Base-by-base conservation (phyloP, 1,140 invertebrate genomes). In the Brachionus sp. region DNA sequence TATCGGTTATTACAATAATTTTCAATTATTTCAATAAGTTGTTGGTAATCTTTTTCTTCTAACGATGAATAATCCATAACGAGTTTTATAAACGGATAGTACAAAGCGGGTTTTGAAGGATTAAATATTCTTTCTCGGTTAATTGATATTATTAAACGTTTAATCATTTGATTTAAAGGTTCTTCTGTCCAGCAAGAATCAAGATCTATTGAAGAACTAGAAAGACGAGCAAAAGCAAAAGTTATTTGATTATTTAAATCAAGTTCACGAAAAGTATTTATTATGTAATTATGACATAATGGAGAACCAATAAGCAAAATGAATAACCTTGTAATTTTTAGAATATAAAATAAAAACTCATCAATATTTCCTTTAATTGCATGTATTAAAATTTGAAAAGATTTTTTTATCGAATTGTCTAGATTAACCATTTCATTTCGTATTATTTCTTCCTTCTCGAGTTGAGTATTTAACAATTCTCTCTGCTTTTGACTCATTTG, bases 401-500 rank as follows among this genome's bases (percentile, higher is more conserved):
- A 66, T 44, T 42, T 42, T 33, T 12, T n/a, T 2, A 82, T 12
- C 3, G 37, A 16, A 39, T 66, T 50, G 12, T 70, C n/a, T 12
- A 44, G 35, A 16, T 66, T 29, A 19, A 33, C 9, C 62, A 50
- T 82, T 82, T 70, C 50, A 23, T 66, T 35, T 82, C 80, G 39
- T 29, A 68, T 82, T 23, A 19, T 70, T 13, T 13, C n/a, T 19
- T 82, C 80, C 44, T 35, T 50, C 29, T 50, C 19, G 13, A 82
- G 39, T 44, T 68, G 57, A 35, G 16, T 3, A 3, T 82, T 19
- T 5, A 82, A 57, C 19, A 33, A n/a, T 10, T 82, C 80, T 44
- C 44, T 37, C 35, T 82, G 80, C 35, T 82, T 82, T 70, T 82
- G 66, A 4, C 57, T 82, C 57, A 82, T 66, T 68, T 68, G 37